phyloP scores from a whole-genome alignment of 2,113 vertebrate genomes.

The Crotalus tigris region DNA sequence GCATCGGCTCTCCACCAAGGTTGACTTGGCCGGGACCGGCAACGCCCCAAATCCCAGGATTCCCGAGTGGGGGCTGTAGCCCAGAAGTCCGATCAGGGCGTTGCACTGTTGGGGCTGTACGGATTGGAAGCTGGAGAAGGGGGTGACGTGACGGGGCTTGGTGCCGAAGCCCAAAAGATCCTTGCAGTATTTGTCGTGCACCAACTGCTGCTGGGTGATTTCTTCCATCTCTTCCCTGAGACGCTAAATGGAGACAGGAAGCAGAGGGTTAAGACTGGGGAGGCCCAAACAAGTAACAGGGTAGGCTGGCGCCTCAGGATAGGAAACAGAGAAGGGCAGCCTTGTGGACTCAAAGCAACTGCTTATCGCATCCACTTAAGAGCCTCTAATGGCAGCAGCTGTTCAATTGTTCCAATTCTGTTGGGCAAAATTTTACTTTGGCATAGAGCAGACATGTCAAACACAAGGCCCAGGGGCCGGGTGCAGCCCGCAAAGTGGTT shows the following conservation, averaged over 20 bases:
- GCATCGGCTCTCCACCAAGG: conserved; percentile 92
- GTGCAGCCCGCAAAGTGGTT: too few relatives aligned
- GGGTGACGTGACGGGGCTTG: conserved; percentile 95
- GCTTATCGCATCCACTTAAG: neutral
- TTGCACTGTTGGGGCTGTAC: conserved; percentile 94
- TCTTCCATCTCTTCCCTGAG: conserved; percentile 99
- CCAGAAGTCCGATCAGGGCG: conserved; percentile 90
- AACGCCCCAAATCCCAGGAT: conserved; percentile 88
- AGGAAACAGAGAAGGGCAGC: neutral
- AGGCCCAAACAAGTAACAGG: neutral
- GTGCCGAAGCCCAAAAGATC: conserved; percentile 93
- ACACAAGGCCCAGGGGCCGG: too few relatives aligned
- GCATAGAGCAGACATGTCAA: too few relatives aligned
- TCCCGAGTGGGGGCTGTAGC: conserved; percentile 88
- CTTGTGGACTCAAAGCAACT: neutral
- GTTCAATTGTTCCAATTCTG: neutral
- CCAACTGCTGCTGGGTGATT: conserved; percentile 97
- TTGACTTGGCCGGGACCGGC: conserved; percentile 84
- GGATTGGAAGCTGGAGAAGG: conserved; percentile 95
- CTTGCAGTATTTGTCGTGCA: conserved; percentile 97
- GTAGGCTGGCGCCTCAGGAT: neutral
- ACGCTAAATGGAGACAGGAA: conserved; percentile 69
- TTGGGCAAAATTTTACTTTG: neutral
- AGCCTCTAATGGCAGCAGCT: neutral
- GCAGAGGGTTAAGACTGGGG: neutral